phyloP scores from a whole-genome alignment of 1,140 invertebrate genomes.

The Scaptomyza hsui region DNA sequence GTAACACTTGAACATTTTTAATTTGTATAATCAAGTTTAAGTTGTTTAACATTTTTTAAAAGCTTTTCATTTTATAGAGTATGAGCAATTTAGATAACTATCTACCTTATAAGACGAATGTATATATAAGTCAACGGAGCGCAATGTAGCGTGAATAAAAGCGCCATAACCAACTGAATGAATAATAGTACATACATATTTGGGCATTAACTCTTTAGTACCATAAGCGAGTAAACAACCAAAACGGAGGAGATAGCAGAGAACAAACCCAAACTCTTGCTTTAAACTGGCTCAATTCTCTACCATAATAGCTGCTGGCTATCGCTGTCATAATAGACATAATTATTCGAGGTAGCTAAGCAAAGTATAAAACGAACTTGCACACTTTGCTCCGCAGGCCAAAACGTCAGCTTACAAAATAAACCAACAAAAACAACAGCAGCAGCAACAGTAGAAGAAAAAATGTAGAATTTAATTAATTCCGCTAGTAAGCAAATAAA shows the following conservation, averaged over 20 bases:
- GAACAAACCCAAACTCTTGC: constrained; percentile 5
- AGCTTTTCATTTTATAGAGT: background rate
- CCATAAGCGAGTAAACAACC: constrained; percentile 37
- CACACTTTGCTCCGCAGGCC: constrained; percentile 3
- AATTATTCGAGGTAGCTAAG: constrained; percentile 57
- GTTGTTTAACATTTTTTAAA: background rate
- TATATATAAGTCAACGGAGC: constrained; percentile 3
- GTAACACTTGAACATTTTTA: too few relatives aligned
- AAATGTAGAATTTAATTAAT: constrained; percentile 38
- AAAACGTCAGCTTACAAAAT: constrained; percentile 35
- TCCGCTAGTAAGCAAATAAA: constrained; percentile 8
- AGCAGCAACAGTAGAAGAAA: background rate
- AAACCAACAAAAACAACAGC: constrained; percentile 5
- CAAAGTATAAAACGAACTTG: constrained; percentile 59
- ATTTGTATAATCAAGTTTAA: background rate
- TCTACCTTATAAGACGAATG: constrained; percentile 31
- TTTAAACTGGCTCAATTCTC: constrained; percentile 57
- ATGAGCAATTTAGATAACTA: constrained; percentile 39
- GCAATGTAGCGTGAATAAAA: constrained; percentile 41
- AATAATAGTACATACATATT: constrained; percentile 44
- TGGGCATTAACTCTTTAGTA: constrained; percentile 25
- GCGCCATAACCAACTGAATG: constrained; percentile 22
- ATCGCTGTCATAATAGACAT: constrained; percentile 58
- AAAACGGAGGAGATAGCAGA: constrained; percentile 4
- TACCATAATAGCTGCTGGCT: constrained; percentile 51